phyloP scores from a whole-genome alignment of 2,888 invertebrate genomes.

The Ophioninae sp. region DNA sequence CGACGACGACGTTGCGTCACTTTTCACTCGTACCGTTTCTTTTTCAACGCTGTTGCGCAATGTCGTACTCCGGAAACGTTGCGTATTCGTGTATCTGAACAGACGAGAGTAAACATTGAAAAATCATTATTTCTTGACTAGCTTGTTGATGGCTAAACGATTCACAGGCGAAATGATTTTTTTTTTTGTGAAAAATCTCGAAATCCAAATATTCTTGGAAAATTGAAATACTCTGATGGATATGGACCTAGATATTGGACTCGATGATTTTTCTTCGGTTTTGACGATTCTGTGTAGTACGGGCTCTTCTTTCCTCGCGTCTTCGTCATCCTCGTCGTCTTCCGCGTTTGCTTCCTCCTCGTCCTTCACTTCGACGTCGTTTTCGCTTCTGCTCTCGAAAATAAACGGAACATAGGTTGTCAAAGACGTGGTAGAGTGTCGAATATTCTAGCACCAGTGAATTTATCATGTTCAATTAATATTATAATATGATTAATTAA shows the following conservation, averaged over 20 bases:
- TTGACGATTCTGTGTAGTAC: conserved; percentile 33
- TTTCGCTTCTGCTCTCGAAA: conserved; percentile 68
- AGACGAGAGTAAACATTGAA: neutral
- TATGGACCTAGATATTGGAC: conserved; percentile 74
- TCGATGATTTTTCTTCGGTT: conserved; percentile 62
- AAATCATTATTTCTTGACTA: too few relatives aligned
- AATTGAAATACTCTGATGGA: conserved; percentile 24
- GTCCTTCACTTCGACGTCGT: conserved; percentile 69
- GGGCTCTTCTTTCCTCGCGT: conserved; percentile 40
- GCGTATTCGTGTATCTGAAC: conserved; percentile 79
- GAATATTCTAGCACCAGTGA: neutral
- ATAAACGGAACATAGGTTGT: conserved; percentile 16
- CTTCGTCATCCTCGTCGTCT: conserved; percentile 41
- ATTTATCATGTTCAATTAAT: neutral
- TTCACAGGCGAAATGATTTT: too few relatives aligned
- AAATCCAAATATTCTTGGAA: neutral
- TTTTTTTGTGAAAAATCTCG: neutral
- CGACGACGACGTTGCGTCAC: conserved; percentile 43
- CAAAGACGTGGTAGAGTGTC: neutral
- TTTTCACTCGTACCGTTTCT: conserved; percentile 15
- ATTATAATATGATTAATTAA: too few relatives aligned
- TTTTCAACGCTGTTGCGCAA: conserved; percentile 47
- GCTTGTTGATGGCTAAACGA: too few relatives aligned
- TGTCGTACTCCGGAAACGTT: conserved; percentile 78
- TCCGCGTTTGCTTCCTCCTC: conserved; percentile 58